These are phyloP conservation scores for Brachionichthys hirsutus DNA, from an alignment of 2,113 vertebrate species.

Conservation along the genomic window DNA sequence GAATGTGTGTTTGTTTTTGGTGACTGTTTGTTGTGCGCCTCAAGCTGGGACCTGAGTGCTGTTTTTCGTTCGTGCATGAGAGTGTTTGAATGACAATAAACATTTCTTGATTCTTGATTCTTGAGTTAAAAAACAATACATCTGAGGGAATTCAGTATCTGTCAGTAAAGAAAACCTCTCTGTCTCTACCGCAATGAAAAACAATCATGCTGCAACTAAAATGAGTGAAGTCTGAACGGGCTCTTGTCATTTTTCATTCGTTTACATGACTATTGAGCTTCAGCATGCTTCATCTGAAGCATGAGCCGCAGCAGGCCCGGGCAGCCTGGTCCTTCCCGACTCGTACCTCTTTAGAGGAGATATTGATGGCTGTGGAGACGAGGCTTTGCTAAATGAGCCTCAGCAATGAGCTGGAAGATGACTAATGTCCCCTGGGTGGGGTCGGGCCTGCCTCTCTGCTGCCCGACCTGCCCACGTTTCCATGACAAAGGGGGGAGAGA, in stretches of 20 bases:
- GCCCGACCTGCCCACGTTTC: constrained; percentile 24
- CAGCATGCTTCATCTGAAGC: constrained; percentile 45
- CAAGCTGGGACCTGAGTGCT: too few species aligned
- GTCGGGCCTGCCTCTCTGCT: constrained; percentile 26
- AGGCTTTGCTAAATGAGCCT: constrained; percentile 73
- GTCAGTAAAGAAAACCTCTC: too few species aligned
- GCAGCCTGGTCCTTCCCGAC: constrained; percentile 54
- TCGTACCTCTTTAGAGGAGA: constrained; percentile 62
- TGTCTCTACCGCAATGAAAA: neutral
- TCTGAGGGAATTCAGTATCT: too few species aligned
- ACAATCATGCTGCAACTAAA: constrained; percentile 11
- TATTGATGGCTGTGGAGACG: constrained; percentile 68
- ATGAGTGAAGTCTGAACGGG: constrained; percentile 17
- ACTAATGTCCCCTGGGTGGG: constrained; percentile 65
- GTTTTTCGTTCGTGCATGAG: too few species aligned
- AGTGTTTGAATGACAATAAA: too few species aligned
- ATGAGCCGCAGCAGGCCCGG: constrained; percentile 58
- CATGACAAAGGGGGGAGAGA: constrained; percentile 11
- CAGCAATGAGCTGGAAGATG: constrained; percentile 73
- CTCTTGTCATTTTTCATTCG: constrained; percentile 54
- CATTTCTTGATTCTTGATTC: too few species aligned
- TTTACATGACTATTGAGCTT: constrained; percentile 11
- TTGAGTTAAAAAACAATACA: too few species aligned
- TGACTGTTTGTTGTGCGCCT: too few species aligned
- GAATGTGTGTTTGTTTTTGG: too few species aligned